Evolutionary conservation across 2,113 vertebrate species (phyloP), one percentile per base, ranked within the genome.

Genomic region (Corythoichthys haematopterus): DNA sequence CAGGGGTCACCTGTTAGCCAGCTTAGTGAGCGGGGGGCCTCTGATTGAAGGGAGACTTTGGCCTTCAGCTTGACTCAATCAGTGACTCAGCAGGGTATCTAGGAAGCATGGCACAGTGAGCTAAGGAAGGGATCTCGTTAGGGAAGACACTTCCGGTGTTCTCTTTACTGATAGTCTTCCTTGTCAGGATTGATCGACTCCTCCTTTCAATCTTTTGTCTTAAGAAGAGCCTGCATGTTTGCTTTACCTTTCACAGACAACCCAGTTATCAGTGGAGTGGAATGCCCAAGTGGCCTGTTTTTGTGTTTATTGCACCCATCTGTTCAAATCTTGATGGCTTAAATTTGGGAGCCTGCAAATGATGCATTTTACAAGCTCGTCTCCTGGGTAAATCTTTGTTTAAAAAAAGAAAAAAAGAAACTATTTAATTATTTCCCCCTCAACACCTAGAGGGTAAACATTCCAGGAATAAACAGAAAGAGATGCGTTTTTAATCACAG

Each of bases 41-140:
- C 63, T 50, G 59, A 84, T 78, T 68, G 75, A 70, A 77, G 67
- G 74, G 73, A 72, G 77, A 63, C 71, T 75, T 74, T 77, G 82
- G 84, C 85, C 88, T 86, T 88, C 77, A 77, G 81, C 79, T 86
- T 88, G 88, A 88, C 86, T 89, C 88, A 82, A 89, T 85, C 88
- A 89, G 72, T 71, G 76, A 71, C 86, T 83, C 82, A 52, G 83
- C 75, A 69, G 84, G 88, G 63, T 68, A 83, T 82, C 79, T 80
- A 77, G 6, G 80, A 84, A 84, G 82, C 84, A 79, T 76, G 70
- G 85, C 73, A 33, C 12, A 79, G 80, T 65, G 82, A 75, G 75
- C 66, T 16, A 63, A 75, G 71, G 66, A 75, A 80, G 78, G 68
- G 76, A 80, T 83, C 78, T 76, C 55, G 40, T 65, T 74, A 58